Evolutionary conservation across 2,888 invertebrate species (phyloP), one percentile per base, ranked within the genome.

Genomic region (Strigamia crassipes): DNA sequence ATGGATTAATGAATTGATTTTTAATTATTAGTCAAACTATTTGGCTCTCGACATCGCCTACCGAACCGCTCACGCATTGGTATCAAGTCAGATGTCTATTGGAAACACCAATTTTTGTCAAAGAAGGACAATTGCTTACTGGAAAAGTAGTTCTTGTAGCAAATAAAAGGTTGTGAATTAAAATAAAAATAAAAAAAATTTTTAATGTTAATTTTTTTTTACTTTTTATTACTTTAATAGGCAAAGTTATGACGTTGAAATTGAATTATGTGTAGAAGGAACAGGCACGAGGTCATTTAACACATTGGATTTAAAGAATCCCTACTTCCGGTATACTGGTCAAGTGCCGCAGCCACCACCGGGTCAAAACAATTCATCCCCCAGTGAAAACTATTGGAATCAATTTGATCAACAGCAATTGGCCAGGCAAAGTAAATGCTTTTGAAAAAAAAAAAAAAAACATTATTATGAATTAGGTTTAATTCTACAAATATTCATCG

Each of bases 221-320:
- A 80, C 41, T 4, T 38, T 41, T 38, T 41, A 13, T 38, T 78
- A 18, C n/a, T n/a, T 51, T 83, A 66, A 42, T 87, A 93, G 93
- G 87, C 99, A 99, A 90, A 98, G 98, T 86, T 99, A 99, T 87
- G 99, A 99, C 90, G 98, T 99, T 3, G 96, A 97, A 18, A 97
- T 99, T 88, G 96, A 97, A 86, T 89, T 99, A 85, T 92, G 92
- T 85, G 91, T 97, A 83, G 96, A 97, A 87, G 97, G 97, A 56
- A 95, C 96, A 13, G 92, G 92, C 83, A 88, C 89, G 21, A 92
- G 93, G 83, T 95, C 96, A 56, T 93, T 92, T 84, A 99, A 99
- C 88, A 96, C 95, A 18, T 90, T 99, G 86, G 99, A 99, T 89
- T 90, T 99, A 86, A 99, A 99, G 90, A 99, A 99, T 89, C 98